Conservation (phyloP, 2,888 invertebrate genomes). For the Chymomyza fuscimana region DNA sequence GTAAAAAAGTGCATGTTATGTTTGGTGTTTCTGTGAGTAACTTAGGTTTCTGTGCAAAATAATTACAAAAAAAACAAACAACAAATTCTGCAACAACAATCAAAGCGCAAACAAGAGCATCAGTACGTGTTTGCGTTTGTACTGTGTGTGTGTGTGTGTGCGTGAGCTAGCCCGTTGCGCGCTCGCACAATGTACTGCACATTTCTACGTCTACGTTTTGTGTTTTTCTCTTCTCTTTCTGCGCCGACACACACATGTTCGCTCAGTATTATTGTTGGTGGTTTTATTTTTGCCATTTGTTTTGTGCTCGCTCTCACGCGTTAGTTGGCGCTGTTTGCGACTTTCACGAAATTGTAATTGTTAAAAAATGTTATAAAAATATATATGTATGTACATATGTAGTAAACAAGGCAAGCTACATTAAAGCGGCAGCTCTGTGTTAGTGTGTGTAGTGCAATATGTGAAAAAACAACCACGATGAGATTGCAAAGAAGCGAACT, state of each 20-base stretch:
- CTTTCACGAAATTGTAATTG: slow-evolving; percentile 64
- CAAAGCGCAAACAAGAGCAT: neutral
- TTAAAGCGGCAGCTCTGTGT: neutral
- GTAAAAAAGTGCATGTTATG: neutral
- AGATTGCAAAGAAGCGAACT: slow-evolving; percentile 40
- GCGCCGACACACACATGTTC: slow-evolving; percentile 4
- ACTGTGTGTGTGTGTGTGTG: neutral
- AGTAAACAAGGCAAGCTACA: too few relatives aligned
- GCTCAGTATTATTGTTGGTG: slow-evolving; percentile 37
- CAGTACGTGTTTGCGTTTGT: neutral
- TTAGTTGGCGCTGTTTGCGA: slow-evolving; percentile 35
- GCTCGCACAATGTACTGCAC: slow-evolving; percentile 10
- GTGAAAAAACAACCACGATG: slow-evolving; percentile 40
- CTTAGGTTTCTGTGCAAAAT: neutral
- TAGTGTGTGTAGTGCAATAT: slow-evolving; percentile 28
- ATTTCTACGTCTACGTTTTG: neutral
- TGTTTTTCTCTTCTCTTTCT: neutral
- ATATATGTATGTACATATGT: slow-evolving; percentile 8
- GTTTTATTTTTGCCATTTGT: slow-evolving; percentile 51
- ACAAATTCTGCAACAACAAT: slow-evolving; percentile 7
- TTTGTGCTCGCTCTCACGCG: slow-evolving; percentile 38
- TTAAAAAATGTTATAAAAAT: slow-evolving; percentile 43
- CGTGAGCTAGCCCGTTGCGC: slow-evolving; percentile 6
- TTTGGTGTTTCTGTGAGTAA: neutral
- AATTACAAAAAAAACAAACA: neutral